A percentile compares a stretch with the other conserved stretches of the same genome.
These are phyloP conservation scores for Atherinosoma microstoma DNA, from an alignment of 2,797 vertebrate species.

Conservation along the genomic window DNA sequence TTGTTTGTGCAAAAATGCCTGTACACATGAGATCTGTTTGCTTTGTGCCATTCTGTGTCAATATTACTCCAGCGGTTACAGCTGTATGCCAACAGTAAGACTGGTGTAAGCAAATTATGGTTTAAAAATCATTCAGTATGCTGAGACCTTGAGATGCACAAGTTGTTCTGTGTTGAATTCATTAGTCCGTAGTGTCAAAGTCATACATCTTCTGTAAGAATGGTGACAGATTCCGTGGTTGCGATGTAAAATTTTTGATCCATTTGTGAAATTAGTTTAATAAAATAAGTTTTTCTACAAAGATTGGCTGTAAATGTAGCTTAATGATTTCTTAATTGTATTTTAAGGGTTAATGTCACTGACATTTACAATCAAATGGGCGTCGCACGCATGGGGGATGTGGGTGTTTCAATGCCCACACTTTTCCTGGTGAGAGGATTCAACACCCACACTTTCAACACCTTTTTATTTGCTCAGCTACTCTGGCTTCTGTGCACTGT, in stretches of 20 bases:
- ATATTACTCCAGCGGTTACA: conserved; percentile 58
- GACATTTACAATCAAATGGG: no score
- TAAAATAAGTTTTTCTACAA: not conserved
- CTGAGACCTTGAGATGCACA: conserved; percentile 42
- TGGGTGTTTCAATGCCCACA: no score
- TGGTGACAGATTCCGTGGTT: not conserved
- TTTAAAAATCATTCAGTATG: conserved; percentile 28
- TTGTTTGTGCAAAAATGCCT: conserved; percentile 38
- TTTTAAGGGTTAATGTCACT: not conserved
- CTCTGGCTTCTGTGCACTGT: no score
- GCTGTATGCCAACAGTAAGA: conserved; percentile 44
- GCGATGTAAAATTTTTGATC: conserved; percentile 1
- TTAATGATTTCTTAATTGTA: not conserved
- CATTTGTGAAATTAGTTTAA: not conserved
- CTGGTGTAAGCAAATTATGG: conserved; percentile 54
- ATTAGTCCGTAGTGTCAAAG: conserved; percentile 23
- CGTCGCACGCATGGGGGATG: no score
- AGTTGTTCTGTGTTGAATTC: conserved; percentile 33
- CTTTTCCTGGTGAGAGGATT: no score
- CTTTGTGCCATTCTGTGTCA: conserved; percentile 53
- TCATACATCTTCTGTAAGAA: conserved; percentile 1
- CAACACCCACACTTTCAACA: no score
- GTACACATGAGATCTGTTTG: conserved; percentile 55
- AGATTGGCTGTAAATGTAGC: not conserved
- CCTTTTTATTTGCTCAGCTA: no score